Percentiles rank a stretch among this genome's conserved stretches.
Conservation (phyloP, 2,888 invertebrate genomes). For the Athalia cordata region DNA sequence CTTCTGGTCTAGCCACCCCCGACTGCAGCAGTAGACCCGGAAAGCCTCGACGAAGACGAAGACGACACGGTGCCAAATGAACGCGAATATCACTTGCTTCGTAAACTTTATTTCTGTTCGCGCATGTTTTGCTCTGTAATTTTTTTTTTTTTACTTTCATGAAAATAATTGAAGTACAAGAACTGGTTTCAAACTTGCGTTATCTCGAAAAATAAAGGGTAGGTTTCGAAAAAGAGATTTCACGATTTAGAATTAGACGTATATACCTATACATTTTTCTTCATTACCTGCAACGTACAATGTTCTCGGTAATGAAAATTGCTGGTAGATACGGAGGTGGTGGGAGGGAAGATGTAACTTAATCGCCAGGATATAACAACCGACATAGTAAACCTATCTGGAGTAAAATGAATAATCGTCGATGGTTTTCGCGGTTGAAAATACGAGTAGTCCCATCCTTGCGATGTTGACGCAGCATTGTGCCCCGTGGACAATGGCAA, state of each 20-base stretch:
- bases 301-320: too few species aligned
- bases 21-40: slow-evolving; percentile 9
- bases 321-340: too few species aligned
- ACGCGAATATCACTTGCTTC: slow-evolving; percentile 58
- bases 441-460: slow-evolving; percentile 63
- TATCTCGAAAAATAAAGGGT: too few species aligned
- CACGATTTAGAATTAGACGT: too few species aligned
- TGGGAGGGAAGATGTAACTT: too few species aligned
- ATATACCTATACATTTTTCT: too few species aligned
- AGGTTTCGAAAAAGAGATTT: too few species aligned
- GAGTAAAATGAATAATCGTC: slow-evolving; percentile 24
- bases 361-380: too few species aligned
- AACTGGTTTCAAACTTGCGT: too few species aligned
- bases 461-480: slow-evolving; percentile 68
- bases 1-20: slow-evolving; percentile 48
- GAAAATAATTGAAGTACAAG: too few species aligned
- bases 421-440: slow-evolving; percentile 51
- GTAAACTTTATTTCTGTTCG: neutral
- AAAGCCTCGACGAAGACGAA: slow-evolving; percentile 49
- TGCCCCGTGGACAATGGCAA: slow-evolving; percentile 63
- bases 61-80: slow-evolving; percentile 61
- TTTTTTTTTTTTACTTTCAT: neutral
- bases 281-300: too few species aligned
- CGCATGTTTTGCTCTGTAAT: neutral
- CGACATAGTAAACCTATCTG: neutral